Percentiles rank a stretch among this genome's conserved stretches.
Evolutionary conservation across 2,888 invertebrate genomes (phyloP).

Genomic region (Plagodis dolabraria): DNA sequence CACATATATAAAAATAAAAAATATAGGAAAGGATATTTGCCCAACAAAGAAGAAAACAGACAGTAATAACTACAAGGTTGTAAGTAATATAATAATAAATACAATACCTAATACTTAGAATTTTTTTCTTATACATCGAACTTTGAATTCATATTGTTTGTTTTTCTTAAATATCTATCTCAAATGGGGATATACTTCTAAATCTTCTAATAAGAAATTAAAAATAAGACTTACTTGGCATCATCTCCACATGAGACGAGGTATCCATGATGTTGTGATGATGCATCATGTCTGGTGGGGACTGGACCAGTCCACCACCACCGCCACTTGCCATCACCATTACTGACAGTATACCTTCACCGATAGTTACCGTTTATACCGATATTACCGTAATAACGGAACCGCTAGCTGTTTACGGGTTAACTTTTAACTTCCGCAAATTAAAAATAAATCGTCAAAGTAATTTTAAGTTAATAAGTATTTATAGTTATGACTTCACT

Average conservation of each 20-base stretch:
- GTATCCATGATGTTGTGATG: slow-evolving; percentile 82
- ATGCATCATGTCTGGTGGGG: slow-evolving; percentile 83
- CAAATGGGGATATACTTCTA: too few relatives aligned
- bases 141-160: too few relatives aligned
- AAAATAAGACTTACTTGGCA: slow-evolving; percentile 75
- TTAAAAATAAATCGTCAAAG: background rate
- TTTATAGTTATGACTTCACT: slow-evolving; percentile 26
- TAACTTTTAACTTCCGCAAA: slow-evolving; percentile 3
- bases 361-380: slow-evolving; percentile 45
- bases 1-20: too few relatives aligned
- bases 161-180: too few relatives aligned
- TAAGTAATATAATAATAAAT: too few relatives aligned
- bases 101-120: too few relatives aligned
- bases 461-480: slow-evolving; percentile 6
- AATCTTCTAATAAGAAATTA: background rate
- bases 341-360: slow-evolving; percentile 57
- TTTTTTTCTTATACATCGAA: too few relatives aligned
- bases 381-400: slow-evolving; percentile 28
- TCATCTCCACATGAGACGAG: slow-evolving; percentile 80
- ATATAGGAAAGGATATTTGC: too few relatives aligned
- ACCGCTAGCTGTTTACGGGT: slow-evolving; percentile 6
- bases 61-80: too few relatives aligned
- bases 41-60: too few relatives aligned
- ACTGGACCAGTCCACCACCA: slow-evolving; percentile 82
- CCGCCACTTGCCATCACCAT: slow-evolving; percentile 83